Conservation (phyloP, 2,888 invertebrate genomes). For the Cerceris ruficornis region DNA sequence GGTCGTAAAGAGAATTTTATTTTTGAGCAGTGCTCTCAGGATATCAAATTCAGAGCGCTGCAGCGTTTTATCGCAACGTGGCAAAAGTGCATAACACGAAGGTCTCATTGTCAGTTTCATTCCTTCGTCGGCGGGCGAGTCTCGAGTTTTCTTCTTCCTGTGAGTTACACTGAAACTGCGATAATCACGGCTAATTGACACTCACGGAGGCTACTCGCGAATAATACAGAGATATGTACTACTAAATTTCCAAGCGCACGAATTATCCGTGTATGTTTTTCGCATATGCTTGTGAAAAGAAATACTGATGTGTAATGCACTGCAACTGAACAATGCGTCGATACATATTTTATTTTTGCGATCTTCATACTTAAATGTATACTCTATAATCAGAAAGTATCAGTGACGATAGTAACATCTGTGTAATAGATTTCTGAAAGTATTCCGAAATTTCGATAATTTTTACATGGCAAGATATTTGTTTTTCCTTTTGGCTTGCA, state of each 20-base stretch:
- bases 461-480: too few relatives aligned
- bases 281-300: background rate
- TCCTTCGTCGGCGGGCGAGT: slow-evolving; percentile 39
- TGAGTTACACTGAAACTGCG: slow-evolving; percentile 54
- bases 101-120: slow-evolving; percentile 32
- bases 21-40: too few relatives aligned
- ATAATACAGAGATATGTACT: slow-evolving; percentile 25
- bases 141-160: slow-evolving; percentile 59
- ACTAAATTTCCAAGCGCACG: slow-evolving; percentile 30
- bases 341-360: too few relatives aligned
- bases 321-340: too few relatives aligned
- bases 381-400: too few relatives aligned
- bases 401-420: too few relatives aligned
- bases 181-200: slow-evolving; percentile 68
- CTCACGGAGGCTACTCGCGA: slow-evolving; percentile 46
- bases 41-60: background rate
- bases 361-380: too few relatives aligned
- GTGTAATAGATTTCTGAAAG: background rate
- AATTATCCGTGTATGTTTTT: slow-evolving; percentile 1
- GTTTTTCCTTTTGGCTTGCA: background rate
- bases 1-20: too few relatives aligned
- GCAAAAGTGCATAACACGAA: background rate
- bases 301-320: too few relatives aligned
- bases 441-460: background rate
- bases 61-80: background rate